phyloP scores from a whole-genome alignment of 2,113 vertebrate genomes.

The Clarias batrachus region DNA sequence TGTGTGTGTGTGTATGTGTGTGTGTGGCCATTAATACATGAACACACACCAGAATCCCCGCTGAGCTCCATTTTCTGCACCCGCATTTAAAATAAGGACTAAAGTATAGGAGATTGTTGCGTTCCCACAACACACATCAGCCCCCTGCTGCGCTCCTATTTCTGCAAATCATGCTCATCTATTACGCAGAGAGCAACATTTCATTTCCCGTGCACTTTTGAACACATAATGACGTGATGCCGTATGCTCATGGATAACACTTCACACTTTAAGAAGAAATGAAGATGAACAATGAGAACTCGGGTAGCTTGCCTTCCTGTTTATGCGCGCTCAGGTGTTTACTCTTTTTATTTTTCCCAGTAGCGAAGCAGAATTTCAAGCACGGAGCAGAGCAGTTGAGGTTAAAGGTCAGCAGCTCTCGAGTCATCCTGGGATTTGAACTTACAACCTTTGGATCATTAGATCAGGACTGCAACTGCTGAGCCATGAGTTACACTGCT shows the following conservation, averaged over 20 bases:
- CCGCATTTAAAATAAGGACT: constrained; percentile 12
- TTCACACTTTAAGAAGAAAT: background rate
- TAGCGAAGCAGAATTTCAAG: background rate
- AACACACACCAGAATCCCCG: background rate
- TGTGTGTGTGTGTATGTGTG: background rate
- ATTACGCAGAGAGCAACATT: background rate
- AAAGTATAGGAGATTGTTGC: background rate
- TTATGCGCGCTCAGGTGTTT: background rate
- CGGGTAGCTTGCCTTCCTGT: background rate
- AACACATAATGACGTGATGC: background rate
- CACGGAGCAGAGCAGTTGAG: background rate
- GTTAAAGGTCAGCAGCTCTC: background rate
- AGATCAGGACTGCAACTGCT: background rate
- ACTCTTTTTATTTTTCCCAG: no score
- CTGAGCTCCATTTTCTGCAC: constrained; percentile 27
- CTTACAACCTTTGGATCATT: background rate
- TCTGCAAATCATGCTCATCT: background rate
- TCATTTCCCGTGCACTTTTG: background rate
- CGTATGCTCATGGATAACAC: background rate
- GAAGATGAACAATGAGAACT: background rate
- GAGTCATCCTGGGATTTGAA: background rate
- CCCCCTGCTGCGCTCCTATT: background rate
- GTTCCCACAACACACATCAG: constrained; percentile 27
- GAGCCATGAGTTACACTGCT: background rate
- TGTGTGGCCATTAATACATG: background rate